Evolutionary conservation across 2,797 vertebrate species (phyloP).

Genomic region (Liasis olivaceus): DNA sequence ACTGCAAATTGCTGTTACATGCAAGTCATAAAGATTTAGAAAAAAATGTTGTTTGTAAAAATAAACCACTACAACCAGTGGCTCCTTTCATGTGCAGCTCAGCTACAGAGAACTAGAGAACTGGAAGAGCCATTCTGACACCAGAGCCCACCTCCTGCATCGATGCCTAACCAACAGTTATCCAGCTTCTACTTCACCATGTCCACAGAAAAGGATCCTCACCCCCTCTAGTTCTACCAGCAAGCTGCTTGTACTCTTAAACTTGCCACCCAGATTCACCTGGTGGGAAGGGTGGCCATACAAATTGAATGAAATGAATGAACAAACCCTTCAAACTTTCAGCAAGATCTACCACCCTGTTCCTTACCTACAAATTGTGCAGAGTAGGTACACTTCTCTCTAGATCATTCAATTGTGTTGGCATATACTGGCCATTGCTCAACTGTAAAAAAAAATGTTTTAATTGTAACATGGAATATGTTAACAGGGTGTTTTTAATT

Average conservation of each 20-base stretch:
- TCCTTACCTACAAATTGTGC: slow-evolving; percentile 41
- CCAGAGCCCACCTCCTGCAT: background rate
- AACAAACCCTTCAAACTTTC: background rate
- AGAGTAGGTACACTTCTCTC: background rate
- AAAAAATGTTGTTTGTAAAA: background rate
- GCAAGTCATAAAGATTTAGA: background rate
- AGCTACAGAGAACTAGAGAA: background rate
- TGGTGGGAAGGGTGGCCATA: background rate
- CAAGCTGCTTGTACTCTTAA: background rate
- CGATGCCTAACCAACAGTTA: background rate
- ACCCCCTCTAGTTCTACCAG: background rate
- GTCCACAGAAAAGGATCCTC: background rate
- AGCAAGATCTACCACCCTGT: background rate
- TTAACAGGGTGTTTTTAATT: too few relatives aligned
- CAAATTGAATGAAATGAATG: background rate
- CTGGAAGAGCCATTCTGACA: background rate
- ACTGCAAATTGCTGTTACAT: background rate
- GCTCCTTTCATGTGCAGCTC: background rate
- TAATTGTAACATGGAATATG: background rate
- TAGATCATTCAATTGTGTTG: slow-evolving; percentile 14
- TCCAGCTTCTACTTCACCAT: background rate
- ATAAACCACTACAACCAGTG: background rate
- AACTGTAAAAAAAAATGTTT: background rate
- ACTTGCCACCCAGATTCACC: background rate
- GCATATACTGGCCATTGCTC: slow-evolving; percentile 48